Conservation (phyloP, 2,113 vertebrate species). For the Sylvilagus bachmani region DNA sequence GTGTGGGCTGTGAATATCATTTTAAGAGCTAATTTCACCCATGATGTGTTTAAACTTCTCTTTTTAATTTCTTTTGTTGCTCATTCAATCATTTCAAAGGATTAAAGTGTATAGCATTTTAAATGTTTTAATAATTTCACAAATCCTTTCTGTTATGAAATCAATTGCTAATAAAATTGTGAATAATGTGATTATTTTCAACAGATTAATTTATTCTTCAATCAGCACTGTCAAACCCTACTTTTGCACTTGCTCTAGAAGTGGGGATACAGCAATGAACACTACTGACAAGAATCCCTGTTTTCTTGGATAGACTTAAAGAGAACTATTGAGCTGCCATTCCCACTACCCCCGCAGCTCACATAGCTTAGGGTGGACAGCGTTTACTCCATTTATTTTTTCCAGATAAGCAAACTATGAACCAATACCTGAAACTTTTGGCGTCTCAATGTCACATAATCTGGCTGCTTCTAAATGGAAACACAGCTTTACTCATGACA, state of each 20-base stretch:
- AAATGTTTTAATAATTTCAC: not conserved
- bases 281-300: not conserved
- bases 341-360: too few relatives aligned
- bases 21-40: not conserved
- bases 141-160: not conserved
- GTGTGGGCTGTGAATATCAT: not conserved
- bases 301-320: not conserved
- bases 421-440: not conserved
- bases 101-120: not conserved
- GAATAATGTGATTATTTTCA: not conserved
- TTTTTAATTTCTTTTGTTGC: not conserved
- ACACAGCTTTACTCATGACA: not conserved
- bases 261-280: not conserved
- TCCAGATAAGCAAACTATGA: not conserved
- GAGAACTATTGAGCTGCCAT: too few relatives aligned
- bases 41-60: not conserved
- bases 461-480: not conserved
- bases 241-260: not conserved
- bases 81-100: not conserved
- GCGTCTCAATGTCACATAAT: not conserved
- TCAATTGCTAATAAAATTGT: not conserved
- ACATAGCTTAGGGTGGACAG: not conserved
- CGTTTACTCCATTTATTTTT: not conserved
- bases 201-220: not conserved
- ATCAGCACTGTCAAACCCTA: not conserved